Evolutionary conservation across 2,888 invertebrate genomes (phyloP).

Genomic region (Himalopsyche kuldschensis): DNA sequence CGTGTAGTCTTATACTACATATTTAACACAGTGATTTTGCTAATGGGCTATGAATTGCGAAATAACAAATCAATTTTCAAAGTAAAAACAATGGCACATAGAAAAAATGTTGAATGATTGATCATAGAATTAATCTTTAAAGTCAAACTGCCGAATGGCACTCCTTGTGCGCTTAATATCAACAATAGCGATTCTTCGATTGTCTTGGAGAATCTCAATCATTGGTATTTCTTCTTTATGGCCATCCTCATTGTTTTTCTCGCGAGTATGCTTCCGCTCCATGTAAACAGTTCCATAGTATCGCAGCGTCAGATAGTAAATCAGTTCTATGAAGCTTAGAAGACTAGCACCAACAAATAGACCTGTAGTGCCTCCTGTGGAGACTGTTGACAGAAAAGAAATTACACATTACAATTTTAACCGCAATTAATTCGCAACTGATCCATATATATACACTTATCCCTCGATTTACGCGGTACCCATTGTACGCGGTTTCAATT

Average conservation of each 20-base stretch:
- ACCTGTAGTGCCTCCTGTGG: constrained; percentile 66
- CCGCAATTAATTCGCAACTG: too few relatives aligned
- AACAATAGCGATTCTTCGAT: constrained; percentile 14
- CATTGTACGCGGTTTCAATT: too few relatives aligned
- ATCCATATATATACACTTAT: too few relatives aligned
- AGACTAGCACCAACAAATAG: constrained; percentile 68
- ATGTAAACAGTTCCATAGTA: constrained; percentile 51
- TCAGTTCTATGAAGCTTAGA: constrained; percentile 67
- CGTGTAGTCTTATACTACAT: too few relatives aligned
- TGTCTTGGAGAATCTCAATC: constrained; percentile 2
- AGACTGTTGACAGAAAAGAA: constrained; percentile 50
- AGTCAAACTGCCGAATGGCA: constrained; percentile 1
- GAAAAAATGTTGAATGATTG: too few relatives aligned
- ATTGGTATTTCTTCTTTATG: neutral
- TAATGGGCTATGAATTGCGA: too few relatives aligned
- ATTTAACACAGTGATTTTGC: too few relatives aligned
- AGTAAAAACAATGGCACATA: too few relatives aligned
- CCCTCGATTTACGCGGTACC: too few relatives aligned
- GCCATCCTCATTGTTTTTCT: neutral
- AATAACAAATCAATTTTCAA: too few relatives aligned
- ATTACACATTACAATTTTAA: too few relatives aligned
- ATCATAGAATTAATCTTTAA: neutral
- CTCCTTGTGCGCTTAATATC: constrained; percentile 37
- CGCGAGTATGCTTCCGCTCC: constrained; percentile 33
- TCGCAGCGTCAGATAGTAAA: constrained; percentile 64